phyloP scores from a whole-genome alignment of 2,113 vertebrate genomes.

The Thinocorus orbignyianus region DNA sequence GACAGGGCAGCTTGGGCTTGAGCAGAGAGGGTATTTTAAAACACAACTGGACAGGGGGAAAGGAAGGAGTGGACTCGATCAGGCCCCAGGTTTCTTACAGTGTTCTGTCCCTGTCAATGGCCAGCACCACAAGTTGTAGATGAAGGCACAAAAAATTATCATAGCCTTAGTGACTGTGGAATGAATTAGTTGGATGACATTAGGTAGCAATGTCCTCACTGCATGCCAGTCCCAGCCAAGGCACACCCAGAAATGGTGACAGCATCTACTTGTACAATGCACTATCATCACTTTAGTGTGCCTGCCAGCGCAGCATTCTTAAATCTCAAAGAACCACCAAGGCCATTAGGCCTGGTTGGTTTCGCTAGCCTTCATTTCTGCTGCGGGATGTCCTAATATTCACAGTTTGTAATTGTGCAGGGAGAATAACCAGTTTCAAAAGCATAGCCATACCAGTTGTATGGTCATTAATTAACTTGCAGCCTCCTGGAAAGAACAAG shows the following conservation, averaged over 20 bases:
- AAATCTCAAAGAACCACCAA: background rate
- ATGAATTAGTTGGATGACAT: background rate
- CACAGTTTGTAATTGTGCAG: background rate
- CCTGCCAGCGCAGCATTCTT: background rate
- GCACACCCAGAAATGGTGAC: background rate
- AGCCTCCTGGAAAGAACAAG: background rate
- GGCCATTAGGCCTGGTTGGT: background rate
- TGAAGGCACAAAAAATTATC: background rate
- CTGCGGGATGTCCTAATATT: background rate
- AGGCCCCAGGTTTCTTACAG: background rate
- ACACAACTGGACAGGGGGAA: background rate
- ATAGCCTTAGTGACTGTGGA: background rate
- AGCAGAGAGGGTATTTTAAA: background rate
- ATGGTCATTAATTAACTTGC: background rate
- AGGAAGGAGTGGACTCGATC: background rate
- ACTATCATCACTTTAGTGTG: background rate
- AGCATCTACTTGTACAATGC: conserved; percentile 11
- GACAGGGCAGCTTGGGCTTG: background rate
- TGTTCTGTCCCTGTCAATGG: background rate
- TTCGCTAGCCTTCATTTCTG: background rate
- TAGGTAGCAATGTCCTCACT: background rate
- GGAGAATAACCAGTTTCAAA: background rate
- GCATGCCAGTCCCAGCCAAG: background rate
- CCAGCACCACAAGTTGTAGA: background rate
- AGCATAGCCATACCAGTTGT: background rate